These are phyloP conservation scores for Nipponacmea schrenckii DNA, from an alignment of 2,888 invertebrate species.

Conservation along the genomic window DNA sequence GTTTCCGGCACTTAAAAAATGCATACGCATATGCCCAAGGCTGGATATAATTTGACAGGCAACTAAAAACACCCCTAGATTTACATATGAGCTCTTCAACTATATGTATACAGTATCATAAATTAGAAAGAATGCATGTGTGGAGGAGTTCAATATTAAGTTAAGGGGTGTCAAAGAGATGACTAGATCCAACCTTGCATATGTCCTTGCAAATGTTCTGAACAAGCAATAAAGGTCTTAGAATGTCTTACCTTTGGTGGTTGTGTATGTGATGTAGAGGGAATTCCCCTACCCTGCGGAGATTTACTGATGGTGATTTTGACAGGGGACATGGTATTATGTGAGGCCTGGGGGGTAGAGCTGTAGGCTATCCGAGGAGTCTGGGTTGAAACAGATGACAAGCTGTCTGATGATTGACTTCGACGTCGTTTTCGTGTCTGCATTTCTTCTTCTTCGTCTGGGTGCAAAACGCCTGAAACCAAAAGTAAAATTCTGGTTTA, in stretches of 20 bases:
- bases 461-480: slow-evolving; percentile 48
- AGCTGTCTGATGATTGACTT: slow-evolving; percentile 53
- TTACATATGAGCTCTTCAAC: no score
- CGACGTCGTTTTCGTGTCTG: slow-evolving; percentile 48
- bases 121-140: no score
- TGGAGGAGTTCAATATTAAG: no score
- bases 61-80: no score
- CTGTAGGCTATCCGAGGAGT: slow-evolving; percentile 54
- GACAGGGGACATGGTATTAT: slow-evolving; percentile 57
- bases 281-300: slow-evolving; percentile 48
- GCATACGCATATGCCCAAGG: no score
- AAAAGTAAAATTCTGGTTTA: neutral
- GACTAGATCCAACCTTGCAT: no score
- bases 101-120: no score
- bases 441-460: slow-evolving; percentile 61
- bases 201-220: no score
- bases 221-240: no score
- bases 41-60: no score
- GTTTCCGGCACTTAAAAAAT: no score
- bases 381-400: slow-evolving; percentile 42
- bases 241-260: slow-evolving; percentile 33
- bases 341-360: slow-evolving; percentile 42
- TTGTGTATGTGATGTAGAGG: slow-evolving; percentile 34
- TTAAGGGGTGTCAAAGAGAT: no score
- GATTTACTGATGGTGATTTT: slow-evolving; percentile 64